phyloP scores from a whole-genome alignment of 2,888 invertebrate genomes.

The Dasysyrphus albostriatus region DNA sequence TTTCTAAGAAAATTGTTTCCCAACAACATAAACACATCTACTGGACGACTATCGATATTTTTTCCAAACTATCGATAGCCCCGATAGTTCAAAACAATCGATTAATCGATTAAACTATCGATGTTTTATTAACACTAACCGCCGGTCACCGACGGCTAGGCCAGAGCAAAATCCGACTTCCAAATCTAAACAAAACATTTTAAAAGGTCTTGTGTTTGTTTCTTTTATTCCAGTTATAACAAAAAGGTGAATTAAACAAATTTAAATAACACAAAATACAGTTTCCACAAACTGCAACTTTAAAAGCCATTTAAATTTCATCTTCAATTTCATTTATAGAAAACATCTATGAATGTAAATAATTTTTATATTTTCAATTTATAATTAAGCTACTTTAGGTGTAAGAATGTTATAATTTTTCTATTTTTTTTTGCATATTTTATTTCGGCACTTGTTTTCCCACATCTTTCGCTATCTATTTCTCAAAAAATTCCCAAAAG shows the following conservation, averaged over 20 bases:
- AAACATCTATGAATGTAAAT: neutral
- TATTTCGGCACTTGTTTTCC: conserved; percentile 30
- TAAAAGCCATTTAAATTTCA: neutral
- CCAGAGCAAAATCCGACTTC: too few relatives aligned
- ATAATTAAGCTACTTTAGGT: neutral
- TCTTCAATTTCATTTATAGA: neutral
- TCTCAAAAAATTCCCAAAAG: neutral
- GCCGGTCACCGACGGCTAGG: too few relatives aligned
- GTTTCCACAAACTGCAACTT: neutral
- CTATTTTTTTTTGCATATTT: conserved; percentile 36
- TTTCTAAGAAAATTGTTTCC: too few relatives aligned
- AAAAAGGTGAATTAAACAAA: neutral
- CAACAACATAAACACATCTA: too few relatives aligned
- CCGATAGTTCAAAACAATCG: too few relatives aligned
- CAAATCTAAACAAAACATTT: neutral
- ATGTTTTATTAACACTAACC: too few relatives aligned
- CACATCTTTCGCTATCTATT: conserved; percentile 38
- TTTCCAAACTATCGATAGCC: too few relatives aligned
- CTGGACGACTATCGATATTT: too few relatives aligned
- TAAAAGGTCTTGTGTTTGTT: neutral
- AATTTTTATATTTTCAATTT: neutral
- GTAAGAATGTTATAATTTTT: conserved; percentile 15
- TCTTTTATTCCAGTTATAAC: neutral
- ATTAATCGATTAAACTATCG: too few relatives aligned
- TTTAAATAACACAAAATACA: neutral